Base-by-base conservation (phyloP, 2,113 vertebrate species). In the Quiscalus mexicanus region DNA sequence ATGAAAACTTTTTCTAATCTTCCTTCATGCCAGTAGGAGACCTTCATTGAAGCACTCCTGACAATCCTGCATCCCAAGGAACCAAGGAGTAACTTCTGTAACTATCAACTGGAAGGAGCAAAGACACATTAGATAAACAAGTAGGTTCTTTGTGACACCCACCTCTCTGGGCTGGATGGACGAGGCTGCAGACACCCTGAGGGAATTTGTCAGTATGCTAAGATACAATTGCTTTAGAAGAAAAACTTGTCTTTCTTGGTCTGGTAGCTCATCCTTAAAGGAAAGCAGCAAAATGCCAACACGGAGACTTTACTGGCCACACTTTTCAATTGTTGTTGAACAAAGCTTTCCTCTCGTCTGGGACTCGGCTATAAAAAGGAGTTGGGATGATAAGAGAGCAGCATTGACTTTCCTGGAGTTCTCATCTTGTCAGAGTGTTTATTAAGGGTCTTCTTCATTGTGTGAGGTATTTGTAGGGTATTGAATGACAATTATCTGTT, bases 51-150 rank as follows among this genome's bases (percentile, higher is more conserved):
- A 70, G 39, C 19, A 20, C 5, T 82, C 7, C 27, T 5, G 2
- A 9, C 14, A 63, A 6, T 33, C 21, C 53, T 53, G 12, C 50
- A 30, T 70, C 56, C 8, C 7, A 58, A n/a, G 27, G 7, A 90
- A 42, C 17, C n/a, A 47, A 11, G 25, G 10, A 31, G 28, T 79
- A 33, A 67, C 20, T 86, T 85, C 11, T 63, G 28, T 55, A 75
- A 44, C 33, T 74, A 14, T n/a, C 52, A 56, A 1, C 20, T 47
- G 37, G 33, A 53, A 68, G 47, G 53, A 87, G 18, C 28, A 53
- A 82, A 75, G 67, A 52, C 3, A 2, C 3, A 1, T 14, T 9
- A 16, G 21, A 45, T 11, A 15, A 42, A 45, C 37, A 0, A 45
- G 49, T 39, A 12, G 10, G 50, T 89, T 44, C 35, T 27, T 35